Conservation (phyloP, 2,888 invertebrate genomes). For the Idaea aversata region DNA sequence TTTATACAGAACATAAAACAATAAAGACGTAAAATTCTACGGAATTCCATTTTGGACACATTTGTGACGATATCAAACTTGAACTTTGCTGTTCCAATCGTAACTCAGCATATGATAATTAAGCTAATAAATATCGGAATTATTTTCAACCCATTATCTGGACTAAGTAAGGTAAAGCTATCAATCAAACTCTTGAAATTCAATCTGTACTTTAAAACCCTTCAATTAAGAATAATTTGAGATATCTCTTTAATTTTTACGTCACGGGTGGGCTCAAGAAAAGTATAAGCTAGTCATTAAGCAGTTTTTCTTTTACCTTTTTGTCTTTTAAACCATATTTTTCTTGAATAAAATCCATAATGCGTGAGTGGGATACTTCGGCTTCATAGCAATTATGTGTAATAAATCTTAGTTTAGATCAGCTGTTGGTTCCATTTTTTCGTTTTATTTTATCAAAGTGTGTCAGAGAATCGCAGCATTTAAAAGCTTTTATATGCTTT, state of each 20-base stretch:
- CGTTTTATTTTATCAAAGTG: slow-evolving; percentile 24
- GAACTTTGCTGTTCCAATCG: slow-evolving; percentile 19
- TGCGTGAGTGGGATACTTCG: slow-evolving; percentile 70
- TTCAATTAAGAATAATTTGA: slow-evolving; percentile 77
- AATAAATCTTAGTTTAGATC: slow-evolving; percentile 74
- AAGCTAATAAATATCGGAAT: slow-evolving; percentile 48
- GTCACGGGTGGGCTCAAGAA: slow-evolving; percentile 71
- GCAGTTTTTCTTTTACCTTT: slow-evolving; percentile 69
- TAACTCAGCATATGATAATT: slow-evolving; percentile 46
- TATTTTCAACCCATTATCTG: slow-evolving; percentile 41
- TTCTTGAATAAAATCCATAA: slow-evolving; percentile 71
- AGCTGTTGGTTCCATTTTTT: slow-evolving; percentile 62
- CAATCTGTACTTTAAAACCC: slow-evolving; percentile 73
- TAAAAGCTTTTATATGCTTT: slow-evolving; percentile 46
- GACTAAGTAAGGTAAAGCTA: slow-evolving; percentile 49
- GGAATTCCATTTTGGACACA: slow-evolving; percentile 20
- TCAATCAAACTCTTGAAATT: slow-evolving; percentile 75
- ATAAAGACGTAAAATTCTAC: slow-evolving; percentile 23
- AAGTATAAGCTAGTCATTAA: slow-evolving; percentile 74
- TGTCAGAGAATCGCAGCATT: slow-evolving; percentile 17
- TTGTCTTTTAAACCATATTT: slow-evolving; percentile 63
- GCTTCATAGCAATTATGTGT: slow-evolving; percentile 73
- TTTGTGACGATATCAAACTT: slow-evolving; percentile 30
- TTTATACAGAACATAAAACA: slow-evolving; percentile 20
- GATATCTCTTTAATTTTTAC: slow-evolving; percentile 77